Base-by-base conservation (phyloP, 2,888 invertebrate species). In the Apamea epomidion region DNA sequence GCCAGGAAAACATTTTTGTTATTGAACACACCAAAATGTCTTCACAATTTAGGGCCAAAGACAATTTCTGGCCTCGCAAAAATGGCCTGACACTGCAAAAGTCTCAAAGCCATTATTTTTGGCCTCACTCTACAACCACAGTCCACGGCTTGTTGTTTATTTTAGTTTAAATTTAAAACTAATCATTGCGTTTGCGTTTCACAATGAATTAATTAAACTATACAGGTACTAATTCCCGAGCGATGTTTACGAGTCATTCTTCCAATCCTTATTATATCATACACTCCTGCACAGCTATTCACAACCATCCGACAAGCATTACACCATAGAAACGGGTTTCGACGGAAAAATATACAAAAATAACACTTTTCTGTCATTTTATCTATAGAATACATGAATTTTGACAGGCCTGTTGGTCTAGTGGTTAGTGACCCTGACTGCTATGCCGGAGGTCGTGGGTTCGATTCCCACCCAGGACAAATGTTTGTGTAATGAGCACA, bases 181-280 rank as follows among this genome's bases (percentile, higher is more conserved):
- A 86, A 70, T 54, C 79, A 84, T 82, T 89, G 88, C 74, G 51
- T 51, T 18, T 42, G 14, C 67, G 5, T n/a, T 58, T 70, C 21
- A 76, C 78, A 83, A 85, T 87, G 64, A 76, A 79, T 74, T 71
- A 73, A 79, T 75, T 79, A 76, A 42, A 48, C 88, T 90, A 90
- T 76, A 86, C 88, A 90, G 90, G 89, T 85, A 85, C 88, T 77
- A 78, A 75, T 68, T 84, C 74, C 87, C 84, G 84, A 89, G 86
- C 89, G 77, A 75, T 88, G 82, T 78, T 82, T 74, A 37, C n/a
- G 42, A n/a, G 16, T 60, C 79, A 68, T 68, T 62, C 69, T 42
- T 42, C 37, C 18, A 37, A 37, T 64, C 72, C 72, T 37, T 64
- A 64, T 37, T 64, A 68, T 16, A 25, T 37, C 7, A 71, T 60